Evolutionary conservation across 2,797 vertebrate genomes (phyloP).

Genomic region (Thamnophis elegans): DNA sequence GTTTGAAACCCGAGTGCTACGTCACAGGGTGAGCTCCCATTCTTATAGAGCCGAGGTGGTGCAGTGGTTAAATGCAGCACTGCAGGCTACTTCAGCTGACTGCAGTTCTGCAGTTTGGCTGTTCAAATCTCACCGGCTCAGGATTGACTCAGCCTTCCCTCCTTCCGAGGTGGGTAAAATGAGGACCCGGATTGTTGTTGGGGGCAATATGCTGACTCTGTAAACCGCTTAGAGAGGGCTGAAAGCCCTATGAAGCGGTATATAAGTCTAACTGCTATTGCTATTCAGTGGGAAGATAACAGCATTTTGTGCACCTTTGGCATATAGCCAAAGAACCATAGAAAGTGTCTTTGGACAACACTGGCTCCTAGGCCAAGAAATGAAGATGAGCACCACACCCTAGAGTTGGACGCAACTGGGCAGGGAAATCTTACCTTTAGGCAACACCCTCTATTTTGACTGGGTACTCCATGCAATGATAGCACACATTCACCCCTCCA

Average conservation of each 20-base stretch:
- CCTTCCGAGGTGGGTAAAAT: too few relatives aligned
- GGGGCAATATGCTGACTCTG: too few relatives aligned
- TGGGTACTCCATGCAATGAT: background rate
- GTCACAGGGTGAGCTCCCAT: background rate
- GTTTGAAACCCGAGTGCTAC: background rate
- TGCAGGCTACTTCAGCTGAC: too few relatives aligned
- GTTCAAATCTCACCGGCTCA: too few relatives aligned
- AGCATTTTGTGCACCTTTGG: background rate
- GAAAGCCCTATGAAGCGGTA: too few relatives aligned
- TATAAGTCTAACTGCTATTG: too few relatives aligned
- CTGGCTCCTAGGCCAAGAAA: background rate
- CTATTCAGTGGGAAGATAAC: background rate
- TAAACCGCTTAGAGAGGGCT: too few relatives aligned
- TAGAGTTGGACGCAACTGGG: background rate
- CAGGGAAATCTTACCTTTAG: background rate
- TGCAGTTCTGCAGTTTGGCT: too few relatives aligned
- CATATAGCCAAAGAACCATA: background rate
- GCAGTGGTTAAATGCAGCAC: too few relatives aligned
- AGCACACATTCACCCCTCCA: background rate
- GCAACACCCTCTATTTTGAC: background rate
- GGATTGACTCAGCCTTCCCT: too few relatives aligned
- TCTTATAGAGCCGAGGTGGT: too few relatives aligned
- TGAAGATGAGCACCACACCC: accelerated
- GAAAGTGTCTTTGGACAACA: background rate
- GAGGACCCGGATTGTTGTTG: too few relatives aligned